These are phyloP conservation scores for Callinectes sapidus DNA, from an alignment of 2,888 invertebrate species.

Conservation along the genomic window DNA sequence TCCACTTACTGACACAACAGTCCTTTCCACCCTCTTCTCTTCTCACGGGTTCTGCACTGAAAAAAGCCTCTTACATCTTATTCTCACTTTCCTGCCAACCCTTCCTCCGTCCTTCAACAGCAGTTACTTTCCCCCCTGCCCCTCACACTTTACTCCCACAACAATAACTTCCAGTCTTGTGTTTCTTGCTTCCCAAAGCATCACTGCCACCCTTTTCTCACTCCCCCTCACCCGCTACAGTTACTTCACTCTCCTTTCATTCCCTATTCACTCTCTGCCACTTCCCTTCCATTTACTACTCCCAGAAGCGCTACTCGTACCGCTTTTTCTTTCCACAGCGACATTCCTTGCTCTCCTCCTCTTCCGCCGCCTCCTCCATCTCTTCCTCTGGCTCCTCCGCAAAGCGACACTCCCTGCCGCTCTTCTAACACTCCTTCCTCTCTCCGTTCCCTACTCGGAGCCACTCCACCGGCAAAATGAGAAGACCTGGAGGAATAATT, in stretches of 20 bases:
- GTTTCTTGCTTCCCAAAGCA: no score
- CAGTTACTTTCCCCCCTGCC: neutral
- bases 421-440: neutral
- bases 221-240: neutral
- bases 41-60: no score
- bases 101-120: no score
- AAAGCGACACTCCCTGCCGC: neutral
- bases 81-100: no score
- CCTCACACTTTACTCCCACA: neutral
- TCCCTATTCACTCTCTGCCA: neutral
- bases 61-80: no score
- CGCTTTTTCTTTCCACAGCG: neutral
- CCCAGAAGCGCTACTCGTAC: neutral
- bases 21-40: no score
- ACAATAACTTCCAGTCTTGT: neutral
- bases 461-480: slow-evolving; percentile 17
- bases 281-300: neutral
- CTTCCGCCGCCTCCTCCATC: neutral
- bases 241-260: neutral
- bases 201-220: neutral
- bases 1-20: no score
- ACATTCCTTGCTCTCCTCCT: neutral
- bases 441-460: neutral
- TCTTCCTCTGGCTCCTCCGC: neutral
- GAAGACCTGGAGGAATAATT: slow-evolving; percentile 8